Percentiles rank a stretch among this genome's conserved stretches.
These are phyloP conservation scores for Recurvirostra avosetta DNA, from an alignment of 2,113 vertebrate genomes.

Conservation along the genomic window DNA sequence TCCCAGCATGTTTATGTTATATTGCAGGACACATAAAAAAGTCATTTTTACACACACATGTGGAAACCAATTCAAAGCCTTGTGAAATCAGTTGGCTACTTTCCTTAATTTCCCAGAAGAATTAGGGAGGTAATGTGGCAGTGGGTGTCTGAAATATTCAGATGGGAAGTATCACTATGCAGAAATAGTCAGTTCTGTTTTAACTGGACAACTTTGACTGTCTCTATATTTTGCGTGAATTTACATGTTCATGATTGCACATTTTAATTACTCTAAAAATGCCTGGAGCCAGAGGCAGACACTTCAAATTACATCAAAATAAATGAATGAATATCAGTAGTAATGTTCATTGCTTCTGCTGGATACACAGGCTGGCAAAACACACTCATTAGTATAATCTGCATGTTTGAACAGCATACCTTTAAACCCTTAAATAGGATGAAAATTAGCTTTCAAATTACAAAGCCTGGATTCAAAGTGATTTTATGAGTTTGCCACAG, in stretches of 20 bases:
- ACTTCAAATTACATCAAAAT: conserved; percentile 20
- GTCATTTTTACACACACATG: background rate
- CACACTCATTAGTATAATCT: background rate
- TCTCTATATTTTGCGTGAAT: background rate
- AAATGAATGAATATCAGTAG: background rate
- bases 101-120: background rate
- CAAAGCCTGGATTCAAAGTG: background rate
- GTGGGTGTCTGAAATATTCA: background rate
- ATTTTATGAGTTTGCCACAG: background rate
- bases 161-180: background rate
- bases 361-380: background rate
- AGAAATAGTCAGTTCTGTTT: background rate
- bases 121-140: background rate
- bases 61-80: background rate
- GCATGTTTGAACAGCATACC: background rate
- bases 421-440: background rate
- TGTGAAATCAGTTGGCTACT: background rate
- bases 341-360: background rate
- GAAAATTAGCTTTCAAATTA: background rate
- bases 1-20: background rate
- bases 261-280: background rate
- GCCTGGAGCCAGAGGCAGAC: background rate
- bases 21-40: background rate
- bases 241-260: background rate
- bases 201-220: background rate